Percentiles rank a stretch among this genome's conserved stretches.
phyloP scores from a whole-genome alignment of 64 coral and sea anemone species.

The Trachythela sp. region DNA sequence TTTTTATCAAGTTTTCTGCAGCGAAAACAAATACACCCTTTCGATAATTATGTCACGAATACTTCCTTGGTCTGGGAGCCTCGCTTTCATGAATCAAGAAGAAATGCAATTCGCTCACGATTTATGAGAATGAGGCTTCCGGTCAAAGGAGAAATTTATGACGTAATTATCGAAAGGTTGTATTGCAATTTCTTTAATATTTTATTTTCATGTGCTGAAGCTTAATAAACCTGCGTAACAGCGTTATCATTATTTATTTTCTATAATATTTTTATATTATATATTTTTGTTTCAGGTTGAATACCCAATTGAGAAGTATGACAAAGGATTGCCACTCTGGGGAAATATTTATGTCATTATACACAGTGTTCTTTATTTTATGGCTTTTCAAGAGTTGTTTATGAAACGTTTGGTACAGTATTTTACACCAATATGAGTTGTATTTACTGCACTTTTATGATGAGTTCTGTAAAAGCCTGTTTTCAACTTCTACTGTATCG shows the following conservation, averaged over 20 bases:
- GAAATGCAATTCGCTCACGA: too few relatives aligned
- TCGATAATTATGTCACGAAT: too few relatives aligned
- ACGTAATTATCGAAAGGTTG: neutral
- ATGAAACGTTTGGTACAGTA: conserved; percentile 50
- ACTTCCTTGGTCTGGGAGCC: too few relatives aligned
- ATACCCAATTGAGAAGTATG: conserved; percentile 58
- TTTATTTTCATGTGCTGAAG: too few relatives aligned
- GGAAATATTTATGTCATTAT: conserved; percentile 55
- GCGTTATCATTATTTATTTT: neutral
- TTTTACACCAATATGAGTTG: neutral
- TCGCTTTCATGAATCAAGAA: too few relatives aligned
- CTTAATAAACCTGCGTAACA: too few relatives aligned
- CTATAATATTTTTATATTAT: neutral
- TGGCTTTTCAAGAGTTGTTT: conserved; percentile 61
- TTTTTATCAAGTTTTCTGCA: too few relatives aligned
- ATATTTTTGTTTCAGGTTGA: conserved; percentile 54
- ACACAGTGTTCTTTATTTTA: conserved; percentile 44
- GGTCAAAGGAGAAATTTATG: too few relatives aligned
- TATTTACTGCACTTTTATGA: neutral
- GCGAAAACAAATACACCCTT: too few relatives aligned
- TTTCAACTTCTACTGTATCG: neutral
- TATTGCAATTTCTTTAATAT: too few relatives aligned
- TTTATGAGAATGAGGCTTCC: too few relatives aligned
- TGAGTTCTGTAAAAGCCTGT: too few relatives aligned
- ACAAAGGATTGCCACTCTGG: conserved; percentile 41